Percentiles rank a stretch among this genome's conserved stretches.
These are phyloP conservation scores for Tipula vernalis DNA, from an alignment of 2,888 invertebrate species.

Conservation along the genomic window DNA sequence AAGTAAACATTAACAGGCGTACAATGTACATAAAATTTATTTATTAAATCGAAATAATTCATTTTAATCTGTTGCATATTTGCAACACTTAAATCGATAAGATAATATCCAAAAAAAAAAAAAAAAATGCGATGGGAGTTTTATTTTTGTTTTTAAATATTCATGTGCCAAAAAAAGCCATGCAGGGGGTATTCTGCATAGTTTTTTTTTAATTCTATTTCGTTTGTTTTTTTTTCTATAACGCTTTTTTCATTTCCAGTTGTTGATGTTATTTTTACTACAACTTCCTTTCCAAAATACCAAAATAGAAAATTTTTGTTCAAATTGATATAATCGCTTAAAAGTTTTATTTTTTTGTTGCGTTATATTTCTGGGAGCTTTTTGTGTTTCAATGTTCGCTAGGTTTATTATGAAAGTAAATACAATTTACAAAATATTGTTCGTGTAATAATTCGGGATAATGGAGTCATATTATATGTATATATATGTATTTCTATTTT, in stretches of 20 bases:
- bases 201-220: not conserved
- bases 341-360: not conserved
- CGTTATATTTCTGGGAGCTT: not conserved
- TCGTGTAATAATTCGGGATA: no score
- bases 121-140: not conserved
- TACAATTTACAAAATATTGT: no score
- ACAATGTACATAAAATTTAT: not conserved
- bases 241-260: not conserved
- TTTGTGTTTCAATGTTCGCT: not conserved
- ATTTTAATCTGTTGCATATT: not conserved
- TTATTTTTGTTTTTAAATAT: not conserved
- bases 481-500: no score
- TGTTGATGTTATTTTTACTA: not conserved
- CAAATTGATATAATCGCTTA: not conserved
- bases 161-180: not conserved
- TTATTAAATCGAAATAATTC: not conserved
- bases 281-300: not conserved
- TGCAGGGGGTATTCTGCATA: not conserved
- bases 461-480: no score
- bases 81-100: constrained; percentile 4
- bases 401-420: no score
- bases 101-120: not conserved
- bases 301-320: not conserved
- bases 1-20: not conserved
- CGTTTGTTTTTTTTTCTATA: not conserved